Evolutionary conservation across 2,113 vertebrate genomes (phyloP).

Genomic region (Neogobius melanostomus): DNA sequence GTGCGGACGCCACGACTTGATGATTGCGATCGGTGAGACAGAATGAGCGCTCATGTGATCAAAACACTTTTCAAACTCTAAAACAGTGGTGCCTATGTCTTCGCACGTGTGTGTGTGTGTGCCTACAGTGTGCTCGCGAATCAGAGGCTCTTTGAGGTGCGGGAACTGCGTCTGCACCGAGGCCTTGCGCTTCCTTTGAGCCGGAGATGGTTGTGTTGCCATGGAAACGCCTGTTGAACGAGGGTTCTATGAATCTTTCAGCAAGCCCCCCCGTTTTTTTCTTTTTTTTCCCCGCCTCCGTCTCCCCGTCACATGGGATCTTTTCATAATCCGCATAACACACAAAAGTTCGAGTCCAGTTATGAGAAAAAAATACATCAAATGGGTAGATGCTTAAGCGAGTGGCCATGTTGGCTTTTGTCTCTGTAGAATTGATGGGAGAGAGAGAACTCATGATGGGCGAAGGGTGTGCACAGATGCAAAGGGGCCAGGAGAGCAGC

Average conservation of each 20-base stretch:
- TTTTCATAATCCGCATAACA: slow-evolving; percentile 54
- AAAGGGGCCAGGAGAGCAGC: slow-evolving; percentile 22
- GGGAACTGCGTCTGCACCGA: slow-evolving; percentile 53
- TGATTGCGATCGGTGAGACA: slow-evolving; percentile 23
- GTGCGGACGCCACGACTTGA: slow-evolving; percentile 30
- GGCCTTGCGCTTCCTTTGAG: slow-evolving; percentile 64
- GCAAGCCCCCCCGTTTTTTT: slow-evolving; percentile 8
- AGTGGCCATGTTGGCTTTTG: background rate
- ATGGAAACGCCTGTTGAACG: slow-evolving; percentile 75
- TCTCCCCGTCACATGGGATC: slow-evolving; percentile 55
- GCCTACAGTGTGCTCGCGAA: slow-evolving; percentile 48
- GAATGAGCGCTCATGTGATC: slow-evolving; percentile 24
- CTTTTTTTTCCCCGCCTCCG: slow-evolving; percentile 29
- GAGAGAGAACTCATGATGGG: background rate
- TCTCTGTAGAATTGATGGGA: slow-evolving; percentile 5
- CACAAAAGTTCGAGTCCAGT: slow-evolving; percentile 42
- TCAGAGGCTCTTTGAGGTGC: slow-evolving; percentile 68
- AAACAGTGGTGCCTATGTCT: background rate
- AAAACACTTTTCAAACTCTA: slow-evolving; percentile 14
- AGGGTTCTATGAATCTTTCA: slow-evolving; percentile 73
- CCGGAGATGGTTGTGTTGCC: slow-evolving; percentile 69
- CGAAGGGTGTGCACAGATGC: background rate
- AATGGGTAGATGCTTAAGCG: background rate
- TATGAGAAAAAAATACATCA: slow-evolving; percentile 4
- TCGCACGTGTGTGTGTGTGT: background rate